These are phyloP conservation scores for Jacana jacana DNA, from an alignment of 2,113 vertebrate genomes.

Conservation along the genomic window DNA sequence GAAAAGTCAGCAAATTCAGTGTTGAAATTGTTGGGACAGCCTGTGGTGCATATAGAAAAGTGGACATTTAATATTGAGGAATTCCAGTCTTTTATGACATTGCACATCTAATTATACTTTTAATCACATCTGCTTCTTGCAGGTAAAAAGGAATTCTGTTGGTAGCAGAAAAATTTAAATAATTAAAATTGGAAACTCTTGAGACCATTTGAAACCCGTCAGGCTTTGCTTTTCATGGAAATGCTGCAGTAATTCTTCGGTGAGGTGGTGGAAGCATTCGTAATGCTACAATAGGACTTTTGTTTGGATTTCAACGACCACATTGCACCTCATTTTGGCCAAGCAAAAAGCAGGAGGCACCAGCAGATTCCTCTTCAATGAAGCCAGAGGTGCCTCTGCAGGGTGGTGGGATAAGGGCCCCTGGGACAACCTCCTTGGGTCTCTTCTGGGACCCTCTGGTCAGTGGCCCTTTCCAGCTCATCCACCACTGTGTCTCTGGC, in stretches of 20 bases:
- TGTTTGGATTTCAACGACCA: neutral
- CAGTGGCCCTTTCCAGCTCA: neutral
- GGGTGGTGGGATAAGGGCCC: neutral
- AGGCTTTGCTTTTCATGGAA: neutral
- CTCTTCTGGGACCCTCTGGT: neutral
- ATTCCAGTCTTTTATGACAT: neutral
- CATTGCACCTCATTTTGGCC: neutral
- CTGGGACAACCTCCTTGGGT: neutral
- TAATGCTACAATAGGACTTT: accelerated
- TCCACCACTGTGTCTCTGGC: neutral
- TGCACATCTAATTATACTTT: neutral
- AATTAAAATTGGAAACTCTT: neutral
- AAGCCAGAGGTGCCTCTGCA: neutral
- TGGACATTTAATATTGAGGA: neutral
- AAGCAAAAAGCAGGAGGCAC: neutral
- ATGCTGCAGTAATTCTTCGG: accelerated
- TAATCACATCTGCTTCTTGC: neutral
- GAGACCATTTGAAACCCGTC: neutral
- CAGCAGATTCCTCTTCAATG: accelerated
- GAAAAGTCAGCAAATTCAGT: neutral
- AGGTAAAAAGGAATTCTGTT: neutral
- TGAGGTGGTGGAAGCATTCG: accelerated
- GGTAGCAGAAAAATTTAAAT: neutral
- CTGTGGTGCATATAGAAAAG: neutral
- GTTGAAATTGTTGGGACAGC: neutral